Evolutionary conservation across 2,113 vertebrate species (phyloP).

Genomic region (Phaethon lepturus): DNA sequence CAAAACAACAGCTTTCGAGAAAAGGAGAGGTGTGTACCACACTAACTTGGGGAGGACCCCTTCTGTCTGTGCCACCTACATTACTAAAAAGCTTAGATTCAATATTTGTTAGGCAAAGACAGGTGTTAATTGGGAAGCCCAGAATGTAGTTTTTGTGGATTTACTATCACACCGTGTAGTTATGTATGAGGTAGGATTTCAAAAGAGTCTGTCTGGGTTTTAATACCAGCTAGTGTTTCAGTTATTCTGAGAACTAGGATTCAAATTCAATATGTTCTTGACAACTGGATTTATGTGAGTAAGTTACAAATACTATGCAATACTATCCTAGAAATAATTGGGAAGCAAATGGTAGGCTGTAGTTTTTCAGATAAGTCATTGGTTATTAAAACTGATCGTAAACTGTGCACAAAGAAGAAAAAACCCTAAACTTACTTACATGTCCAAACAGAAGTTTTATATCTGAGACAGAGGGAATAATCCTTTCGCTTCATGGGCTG

Average conservation of each 20-base stretch:
- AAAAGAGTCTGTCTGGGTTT: background rate
- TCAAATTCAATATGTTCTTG: background rate
- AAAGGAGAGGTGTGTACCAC: rapidly evolving
- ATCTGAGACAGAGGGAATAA: background rate
- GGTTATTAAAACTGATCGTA: background rate
- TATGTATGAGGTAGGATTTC: background rate
- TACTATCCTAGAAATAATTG: background rate
- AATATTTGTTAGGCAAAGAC: background rate
- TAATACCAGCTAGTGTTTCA: background rate
- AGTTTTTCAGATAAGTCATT: background rate
- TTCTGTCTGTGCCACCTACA: background rate
- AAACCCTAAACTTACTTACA: background rate
- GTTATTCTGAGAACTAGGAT: background rate
- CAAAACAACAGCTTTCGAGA: background rate
- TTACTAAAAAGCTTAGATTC: background rate
- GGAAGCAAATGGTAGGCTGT: background rate
- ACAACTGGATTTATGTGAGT: background rate
- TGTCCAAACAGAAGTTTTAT: background rate
- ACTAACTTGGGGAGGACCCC: rapidly evolving
- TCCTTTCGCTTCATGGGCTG: background rate
- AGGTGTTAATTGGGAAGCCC: background rate
- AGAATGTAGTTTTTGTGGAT: rapidly evolving
- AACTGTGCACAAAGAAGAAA: background rate
- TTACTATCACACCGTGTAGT: background rate
- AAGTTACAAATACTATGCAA: background rate